These are phyloP conservation scores for Phalangium opilio DNA, from an alignment of 2,888 invertebrate species.

Conservation along the genomic window DNA sequence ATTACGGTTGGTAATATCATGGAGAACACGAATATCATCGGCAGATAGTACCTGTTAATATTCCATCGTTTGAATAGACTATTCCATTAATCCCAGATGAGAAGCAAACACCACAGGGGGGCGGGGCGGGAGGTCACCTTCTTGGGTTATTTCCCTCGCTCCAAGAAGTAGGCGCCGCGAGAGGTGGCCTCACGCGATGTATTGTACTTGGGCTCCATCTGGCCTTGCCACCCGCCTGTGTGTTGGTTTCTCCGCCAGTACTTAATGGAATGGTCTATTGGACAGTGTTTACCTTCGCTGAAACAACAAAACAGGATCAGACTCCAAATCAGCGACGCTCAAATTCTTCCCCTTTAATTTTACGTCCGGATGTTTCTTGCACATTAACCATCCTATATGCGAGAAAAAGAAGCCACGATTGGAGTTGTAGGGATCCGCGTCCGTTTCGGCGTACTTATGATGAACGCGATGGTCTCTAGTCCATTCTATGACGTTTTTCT, in stretches of 20 bases:
- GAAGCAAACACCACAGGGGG: too few relatives aligned
- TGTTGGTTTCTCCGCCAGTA: too few relatives aligned
- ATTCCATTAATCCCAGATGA: too few relatives aligned
- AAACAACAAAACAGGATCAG: constrained; percentile 10
- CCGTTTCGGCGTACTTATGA: constrained; percentile 31
- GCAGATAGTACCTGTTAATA: constrained; percentile 1
- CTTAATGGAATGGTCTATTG: too few relatives aligned
- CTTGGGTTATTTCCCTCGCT: too few relatives aligned
- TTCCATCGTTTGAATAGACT: too few relatives aligned
- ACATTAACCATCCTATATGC: constrained; percentile 37
- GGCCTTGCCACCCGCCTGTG: too few relatives aligned
- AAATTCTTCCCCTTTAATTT: constrained; percentile 18
- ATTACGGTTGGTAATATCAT: constrained; percentile 46
- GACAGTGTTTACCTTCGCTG: constrained; percentile 28
- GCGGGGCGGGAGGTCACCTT: too few relatives aligned
- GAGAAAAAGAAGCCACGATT: constrained; percentile 36
- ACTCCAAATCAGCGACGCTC: constrained; percentile 6
- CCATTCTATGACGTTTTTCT: constrained; percentile 22
- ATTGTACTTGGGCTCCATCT: too few relatives aligned
- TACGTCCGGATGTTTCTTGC: constrained; percentile 36
- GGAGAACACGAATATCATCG: constrained; percentile 17
- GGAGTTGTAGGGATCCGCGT: constrained; percentile 31
- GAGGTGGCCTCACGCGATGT: too few relatives aligned
- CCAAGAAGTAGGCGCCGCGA: too few relatives aligned
- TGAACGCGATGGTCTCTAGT: constrained; percentile 29